Conservation (phyloP, 23 tunicate species). For the Oikopleura albicans region DNA sequence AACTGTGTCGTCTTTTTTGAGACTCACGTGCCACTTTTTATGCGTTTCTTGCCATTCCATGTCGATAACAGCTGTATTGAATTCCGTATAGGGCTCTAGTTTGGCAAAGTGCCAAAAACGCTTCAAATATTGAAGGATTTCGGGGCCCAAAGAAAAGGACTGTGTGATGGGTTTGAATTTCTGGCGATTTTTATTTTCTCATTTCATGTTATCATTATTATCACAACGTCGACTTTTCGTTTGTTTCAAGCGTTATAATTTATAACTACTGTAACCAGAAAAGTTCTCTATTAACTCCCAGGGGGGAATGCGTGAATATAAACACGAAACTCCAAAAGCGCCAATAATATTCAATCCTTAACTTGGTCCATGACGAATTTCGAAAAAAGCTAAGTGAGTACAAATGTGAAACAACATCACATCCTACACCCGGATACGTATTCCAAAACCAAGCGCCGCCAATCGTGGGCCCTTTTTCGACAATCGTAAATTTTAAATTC, state of each 20-base stretch:
- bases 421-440: conserved; percentile 14
- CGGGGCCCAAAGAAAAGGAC: background rate
- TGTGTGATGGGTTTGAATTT: no score
- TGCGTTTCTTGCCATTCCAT: background rate
- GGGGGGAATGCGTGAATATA: no score
- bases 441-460: conserved; percentile 13
- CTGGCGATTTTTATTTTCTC: no score
- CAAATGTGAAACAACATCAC: background rate
- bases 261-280: no score
- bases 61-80: background rate
- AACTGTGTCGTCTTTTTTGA: background rate
- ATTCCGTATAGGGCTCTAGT: background rate
- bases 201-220: no score
- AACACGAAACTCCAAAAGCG: background rate
- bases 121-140: background rate
- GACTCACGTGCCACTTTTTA: background rate
- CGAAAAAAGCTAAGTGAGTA: background rate
- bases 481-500: background rate
- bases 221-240: no score
- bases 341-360: background rate
- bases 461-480: background rate
- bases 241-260: no score
- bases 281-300: no score
- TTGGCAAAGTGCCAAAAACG: background rate
- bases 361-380: background rate